Base-by-base conservation (phyloP, 2,888 invertebrate genomes). In the Pyrrhosoma nymphula region DNA sequence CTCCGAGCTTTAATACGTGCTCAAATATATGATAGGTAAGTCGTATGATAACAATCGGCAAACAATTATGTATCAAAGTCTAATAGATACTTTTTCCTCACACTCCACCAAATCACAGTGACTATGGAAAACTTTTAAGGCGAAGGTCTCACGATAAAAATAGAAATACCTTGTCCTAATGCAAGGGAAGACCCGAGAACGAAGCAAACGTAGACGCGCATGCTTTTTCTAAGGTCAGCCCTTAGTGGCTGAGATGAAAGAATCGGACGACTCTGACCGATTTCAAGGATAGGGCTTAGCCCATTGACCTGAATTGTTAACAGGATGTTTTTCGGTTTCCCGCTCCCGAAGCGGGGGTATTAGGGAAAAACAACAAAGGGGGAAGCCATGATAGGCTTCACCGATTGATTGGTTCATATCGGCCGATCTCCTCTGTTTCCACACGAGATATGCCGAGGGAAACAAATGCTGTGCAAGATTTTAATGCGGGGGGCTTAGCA, bases 371-470 rank as follows among this genome's bases (percentile, higher is more conserved):
- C 12, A 35, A 30, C 82, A 30, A 75, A 20, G 63, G 63, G 82
- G 30, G 82, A 82, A 82, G 82, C 35, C 82, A 82, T 35, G 35
- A 35, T 82, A 30, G 18, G 26, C 35, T 35, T n/a, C 35, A 14
- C 23, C 35, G 82, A 82, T 35, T 82, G 82, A 82, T 82, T 82
- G 82, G 82, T 82, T 82, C 82, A 30, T 82, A 18, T 35, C 69
- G 18, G 0, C 82, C 30, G 82, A 82, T 82, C 35, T 82, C 82
- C 82, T 82, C 82, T 82, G 82, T 82, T 35, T 82, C 69, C 82
- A 30, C 82, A 35, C 12, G 82, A 35, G 35, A 10, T 82, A 35
- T 35, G 82, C 30, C 12, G 35, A 35, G n/a, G 30, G 35, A 35
- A 47, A 35, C 82, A 35, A 82, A 82, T 82, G 30, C 82, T 35